Percentiles rank a stretch among this genome's conserved stretches.
These are phyloP conservation scores for Phyto melanocephala DNA, from an alignment of 2,888 invertebrate genomes.

Conservation along the genomic window DNA sequence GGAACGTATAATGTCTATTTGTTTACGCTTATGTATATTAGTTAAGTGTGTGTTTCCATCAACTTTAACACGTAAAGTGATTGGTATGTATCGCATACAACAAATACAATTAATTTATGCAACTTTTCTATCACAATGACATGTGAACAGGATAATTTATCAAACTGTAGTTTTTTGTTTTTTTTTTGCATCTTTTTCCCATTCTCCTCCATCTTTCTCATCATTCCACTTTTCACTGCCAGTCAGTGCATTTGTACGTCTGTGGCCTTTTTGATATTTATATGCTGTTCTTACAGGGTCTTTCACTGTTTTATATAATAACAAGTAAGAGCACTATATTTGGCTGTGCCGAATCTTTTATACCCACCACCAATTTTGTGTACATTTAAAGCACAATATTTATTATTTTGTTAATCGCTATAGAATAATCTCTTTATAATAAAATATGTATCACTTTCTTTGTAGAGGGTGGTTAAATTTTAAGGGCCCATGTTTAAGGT, in stretches of 20 bases:
- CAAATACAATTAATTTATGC: constrained; percentile 62
- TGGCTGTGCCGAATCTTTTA: no score
- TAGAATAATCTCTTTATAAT: no score
- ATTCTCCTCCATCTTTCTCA: background rate
- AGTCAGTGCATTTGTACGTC: background rate
- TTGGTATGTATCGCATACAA: constrained; percentile 57
- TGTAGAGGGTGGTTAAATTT: no score
- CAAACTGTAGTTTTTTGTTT: constrained; percentile 49
- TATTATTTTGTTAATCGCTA: no score
- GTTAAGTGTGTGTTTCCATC: background rate
- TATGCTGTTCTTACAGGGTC: background rate
- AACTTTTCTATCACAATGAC: constrained; percentile 59
- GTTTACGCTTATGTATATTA: background rate
- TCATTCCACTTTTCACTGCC: background rate
- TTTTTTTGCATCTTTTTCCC: background rate
- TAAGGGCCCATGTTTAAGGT: no score
- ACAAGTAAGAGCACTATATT: no score
- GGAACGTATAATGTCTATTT: background rate
- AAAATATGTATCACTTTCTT: no score
- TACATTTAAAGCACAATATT: no score
- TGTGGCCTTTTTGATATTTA: background rate
- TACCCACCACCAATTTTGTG: no score
- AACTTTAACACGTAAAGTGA: constrained; percentile 45
- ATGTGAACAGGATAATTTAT: constrained; percentile 65
- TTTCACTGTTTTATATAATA: no score